Conservation (phyloP, 1,140 invertebrate species). For the Drosophila neocordata region DNA sequence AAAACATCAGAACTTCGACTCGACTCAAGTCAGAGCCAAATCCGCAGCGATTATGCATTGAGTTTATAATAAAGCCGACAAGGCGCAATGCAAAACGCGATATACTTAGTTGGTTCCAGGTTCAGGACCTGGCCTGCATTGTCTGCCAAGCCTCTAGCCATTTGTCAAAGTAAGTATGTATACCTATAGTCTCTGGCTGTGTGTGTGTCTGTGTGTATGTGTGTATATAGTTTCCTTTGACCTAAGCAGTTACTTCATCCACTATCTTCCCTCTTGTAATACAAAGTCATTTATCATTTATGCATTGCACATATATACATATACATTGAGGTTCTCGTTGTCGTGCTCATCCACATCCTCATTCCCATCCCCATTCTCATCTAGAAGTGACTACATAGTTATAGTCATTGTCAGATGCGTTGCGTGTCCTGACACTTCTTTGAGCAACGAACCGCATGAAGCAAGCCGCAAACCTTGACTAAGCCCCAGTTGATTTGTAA, state of each 20-base stretch:
- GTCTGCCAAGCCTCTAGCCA: constrained; percentile 42
- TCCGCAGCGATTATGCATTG: constrained; percentile 66
- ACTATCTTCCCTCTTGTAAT: constrained; percentile 54
- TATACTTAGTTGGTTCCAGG: constrained; percentile 13
- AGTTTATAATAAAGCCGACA: constrained; percentile 76
- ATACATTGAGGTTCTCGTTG: constrained; percentile 40
- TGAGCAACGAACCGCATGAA: constrained; percentile 50
- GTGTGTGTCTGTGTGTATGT: neutral
- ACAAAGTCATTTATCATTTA: constrained; percentile 77
- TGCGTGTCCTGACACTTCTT: constrained; percentile 65
- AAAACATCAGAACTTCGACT: constrained; percentile 24
- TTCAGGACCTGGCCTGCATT: constrained; percentile 42
- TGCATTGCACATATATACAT: constrained; percentile 58
- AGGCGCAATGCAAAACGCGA: constrained; percentile 37
- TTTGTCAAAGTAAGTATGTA: constrained; percentile 58
- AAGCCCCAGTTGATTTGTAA: constrained; percentile 74
- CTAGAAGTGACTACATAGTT: constrained; percentile 8
- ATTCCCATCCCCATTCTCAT: constrained; percentile 12
- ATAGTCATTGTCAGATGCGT: constrained; percentile 44
- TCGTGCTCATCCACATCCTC: neutral
- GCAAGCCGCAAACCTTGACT: constrained; percentile 34
- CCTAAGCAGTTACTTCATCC: constrained; percentile 64
- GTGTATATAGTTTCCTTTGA: constrained; percentile 42
- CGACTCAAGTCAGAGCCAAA: constrained; percentile 36
- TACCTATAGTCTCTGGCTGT: neutral